A percentile compares a stretch with the other conserved stretches of the same genome.
phyloP scores from a whole-genome alignment of 2,888 invertebrate genomes.

The Cheilosia soror region DNA sequence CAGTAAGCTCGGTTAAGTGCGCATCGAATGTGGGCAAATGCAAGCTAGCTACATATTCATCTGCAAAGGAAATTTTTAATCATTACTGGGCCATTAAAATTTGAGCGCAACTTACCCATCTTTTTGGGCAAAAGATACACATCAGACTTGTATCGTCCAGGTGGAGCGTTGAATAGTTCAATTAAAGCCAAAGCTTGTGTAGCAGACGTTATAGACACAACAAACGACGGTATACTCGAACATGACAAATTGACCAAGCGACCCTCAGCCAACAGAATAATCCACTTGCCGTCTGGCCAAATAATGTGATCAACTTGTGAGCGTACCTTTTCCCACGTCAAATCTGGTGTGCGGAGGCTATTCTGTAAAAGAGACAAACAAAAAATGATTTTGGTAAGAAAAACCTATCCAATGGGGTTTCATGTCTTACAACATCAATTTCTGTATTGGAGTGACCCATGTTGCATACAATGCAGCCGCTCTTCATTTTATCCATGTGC shows the following conservation, averaged over 20 bases:
- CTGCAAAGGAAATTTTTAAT: slow-evolving; percentile 83
- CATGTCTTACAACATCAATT: slow-evolving; percentile 91
- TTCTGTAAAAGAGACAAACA: slow-evolving; percentile 85
- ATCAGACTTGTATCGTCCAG: slow-evolving; percentile 97
- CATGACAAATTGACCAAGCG: slow-evolving; percentile 98
- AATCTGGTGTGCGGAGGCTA: slow-evolving; percentile 95
- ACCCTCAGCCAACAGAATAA: slow-evolving; percentile 96
- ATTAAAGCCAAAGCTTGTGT: slow-evolving; percentile 98
- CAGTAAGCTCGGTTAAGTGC: slow-evolving; percentile 96
- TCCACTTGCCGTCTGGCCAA: slow-evolving; percentile 98
- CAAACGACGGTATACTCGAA: slow-evolving; percentile 98
- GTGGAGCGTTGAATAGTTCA: slow-evolving; percentile 97
- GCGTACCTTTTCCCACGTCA: slow-evolving; percentile 98
- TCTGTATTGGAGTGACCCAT: slow-evolving; percentile 99
- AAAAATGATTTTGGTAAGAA: background rate
- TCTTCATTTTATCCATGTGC: slow-evolving; percentile 98
- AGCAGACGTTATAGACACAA: slow-evolving; percentile 98
- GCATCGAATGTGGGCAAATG: slow-evolving; percentile 99
- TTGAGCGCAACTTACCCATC: slow-evolving; percentile 89
- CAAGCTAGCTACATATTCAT: slow-evolving; percentile 98
- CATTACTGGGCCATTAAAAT: background rate
- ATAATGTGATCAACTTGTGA: slow-evolving; percentile 99
- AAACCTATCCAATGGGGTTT: background rate
- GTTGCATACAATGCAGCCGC: slow-evolving; percentile 97
- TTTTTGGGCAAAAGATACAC: slow-evolving; percentile 99